A percentile compares a stretch with the other conserved stretches of the same genome.
Conservation (phyloP, 2,888 invertebrate species). For the Antheraea assamensis region DNA sequence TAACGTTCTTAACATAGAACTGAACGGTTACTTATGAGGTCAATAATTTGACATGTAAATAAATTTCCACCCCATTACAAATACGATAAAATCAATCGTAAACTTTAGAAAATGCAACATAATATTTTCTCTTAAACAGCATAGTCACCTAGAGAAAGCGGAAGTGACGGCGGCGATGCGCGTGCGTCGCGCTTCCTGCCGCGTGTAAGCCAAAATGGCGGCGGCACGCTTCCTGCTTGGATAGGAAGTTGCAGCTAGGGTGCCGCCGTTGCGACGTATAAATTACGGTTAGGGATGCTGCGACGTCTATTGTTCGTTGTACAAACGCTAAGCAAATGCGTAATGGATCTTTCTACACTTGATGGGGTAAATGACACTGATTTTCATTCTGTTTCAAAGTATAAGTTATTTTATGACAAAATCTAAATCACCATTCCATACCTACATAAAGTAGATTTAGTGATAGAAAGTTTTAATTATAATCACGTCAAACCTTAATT, state of each 20-base stretch:
- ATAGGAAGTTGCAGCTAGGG: conserved; percentile 66
- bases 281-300: conserved; percentile 70
- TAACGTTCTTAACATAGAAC: neutral
- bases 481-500: too few species aligned
- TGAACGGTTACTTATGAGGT: conserved; percentile 1
- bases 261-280: conserved; percentile 58
- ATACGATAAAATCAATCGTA: conserved; percentile 29
- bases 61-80: conserved; percentile 14
- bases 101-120: conserved; percentile 46
- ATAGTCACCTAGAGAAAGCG: conserved; percentile 60
- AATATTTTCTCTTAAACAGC: conserved; percentile 70
- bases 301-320: conserved; percentile 15
- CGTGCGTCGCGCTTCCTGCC: conserved; percentile 77
- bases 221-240: conserved; percentile 66
- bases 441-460: too few species aligned
- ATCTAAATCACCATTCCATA: too few species aligned
- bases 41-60: conserved; percentile 19
- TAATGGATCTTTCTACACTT: conserved; percentile 6
- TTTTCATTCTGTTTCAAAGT: neutral
- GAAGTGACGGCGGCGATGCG: conserved; percentile 73
- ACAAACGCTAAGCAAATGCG: conserved; percentile 17
- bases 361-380: neutral
- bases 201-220: conserved; percentile 80
- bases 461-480: too few species aligned
- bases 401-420: neutral